phyloP scores from a whole-genome alignment of 2,888 invertebrate species.

The Ectemnius continuus region DNA sequence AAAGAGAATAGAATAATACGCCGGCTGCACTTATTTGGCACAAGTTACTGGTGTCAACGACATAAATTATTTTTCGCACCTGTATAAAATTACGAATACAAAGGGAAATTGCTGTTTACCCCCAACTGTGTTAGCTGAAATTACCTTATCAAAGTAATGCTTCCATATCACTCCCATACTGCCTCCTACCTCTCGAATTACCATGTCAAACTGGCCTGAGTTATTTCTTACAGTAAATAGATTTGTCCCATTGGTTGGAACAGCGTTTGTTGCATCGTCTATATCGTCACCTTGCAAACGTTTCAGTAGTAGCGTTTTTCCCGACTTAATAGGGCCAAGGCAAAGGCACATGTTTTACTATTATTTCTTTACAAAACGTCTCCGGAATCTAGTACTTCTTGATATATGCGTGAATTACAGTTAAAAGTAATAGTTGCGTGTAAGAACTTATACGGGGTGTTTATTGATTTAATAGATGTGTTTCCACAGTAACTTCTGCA shows the following conservation, averaged over 20 bases:
- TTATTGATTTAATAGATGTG: conserved; percentile 53
- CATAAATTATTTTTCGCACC: conserved; percentile 83
- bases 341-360: conserved; percentile 81
- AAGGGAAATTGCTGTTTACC: not conserved
- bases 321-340: conserved; percentile 88
- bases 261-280: conserved; percentile 88
- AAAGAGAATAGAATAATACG: conserved; percentile 87
- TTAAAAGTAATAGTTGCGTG: not conserved
- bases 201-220: conserved; percentile 80
- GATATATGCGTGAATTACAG: not conserved
- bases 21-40: conserved; percentile 93
- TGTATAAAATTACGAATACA: conserved; percentile 31
- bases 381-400: not conserved
- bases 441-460: not conserved
- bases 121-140: not conserved
- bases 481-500: conserved; percentile 13
- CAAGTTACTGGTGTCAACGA: conserved; percentile 90
- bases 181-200: conserved; percentile 88
- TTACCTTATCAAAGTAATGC: conserved; percentile 83
- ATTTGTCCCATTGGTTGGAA: conserved; percentile 89
- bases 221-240: conserved; percentile 82
- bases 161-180: conserved; percentile 91
- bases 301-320: conserved; percentile 89
- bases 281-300: conserved; percentile 86
- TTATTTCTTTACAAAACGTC: not conserved